Evolutionary conservation across 1,140 invertebrate genomes (phyloP), one percentile per base, ranked within the genome.

Genomic region (Rhyacophila brunnea): DNA sequence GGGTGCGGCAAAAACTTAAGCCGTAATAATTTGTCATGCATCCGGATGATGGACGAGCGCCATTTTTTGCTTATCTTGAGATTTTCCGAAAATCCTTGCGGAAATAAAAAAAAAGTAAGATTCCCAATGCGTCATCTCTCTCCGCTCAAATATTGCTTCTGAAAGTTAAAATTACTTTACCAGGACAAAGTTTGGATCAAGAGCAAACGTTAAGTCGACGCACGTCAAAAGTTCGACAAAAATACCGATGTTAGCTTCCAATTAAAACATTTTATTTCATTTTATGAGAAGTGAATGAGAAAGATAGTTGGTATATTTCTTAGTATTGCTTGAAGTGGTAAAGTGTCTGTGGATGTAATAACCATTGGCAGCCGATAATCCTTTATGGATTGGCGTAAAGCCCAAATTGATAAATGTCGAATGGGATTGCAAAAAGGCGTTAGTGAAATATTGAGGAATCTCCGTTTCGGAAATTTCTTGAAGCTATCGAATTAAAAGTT

Each of bases 111-210:
- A 57, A 57, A 57, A 44, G 47, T 49, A 48, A 42, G 54, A 57
- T 48, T 45, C 38, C 46, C 42, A 55, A 46, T 55, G 53, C 53
- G 53, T 45, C 53, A 45, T 32, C 35, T 28, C 34, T 2, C 15
- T 20, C 40, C 20, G 11, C 18, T 45, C 43, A 35, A 35, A 57
- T 57, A 57, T 57, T 57, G 54, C 54, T 57, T 57, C 44, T 18
- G 32, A 57, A 57, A 57, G 45, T 57, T 57, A 49, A 57, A 57
- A 57, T 57, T 57, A 44, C 54, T 57, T 57, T 47, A 47, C 40
- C 54, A 17, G 34, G 47, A 55, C 53, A 55, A 55, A 57, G 45
- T 57, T 57, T 40, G 54, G 54, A 57, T 57, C 54, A 47, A 49
- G 54, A 48, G 54, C 28, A 46, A 55, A 32, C 17, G 36, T 55